A percentile compares a stretch with the other conserved stretches of the same genome.
Evolutionary conservation across 2,888 invertebrate species (phyloP).

Genomic region (Pogonocherus hispidulus): DNA sequence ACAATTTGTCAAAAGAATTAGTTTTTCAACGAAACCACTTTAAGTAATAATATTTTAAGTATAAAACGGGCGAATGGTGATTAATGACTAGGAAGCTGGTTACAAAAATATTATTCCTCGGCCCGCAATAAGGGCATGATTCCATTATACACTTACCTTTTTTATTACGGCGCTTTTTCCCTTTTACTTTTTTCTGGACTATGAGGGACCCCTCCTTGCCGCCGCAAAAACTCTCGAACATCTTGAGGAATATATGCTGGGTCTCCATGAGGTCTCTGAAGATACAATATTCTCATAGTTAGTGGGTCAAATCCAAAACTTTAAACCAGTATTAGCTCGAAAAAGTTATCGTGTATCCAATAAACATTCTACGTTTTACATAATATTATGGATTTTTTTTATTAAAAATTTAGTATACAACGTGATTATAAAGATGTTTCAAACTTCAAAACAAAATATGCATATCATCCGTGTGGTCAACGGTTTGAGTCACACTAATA

Average conservation of each 20-base stretch:
- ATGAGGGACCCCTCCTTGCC: constrained; percentile 76
- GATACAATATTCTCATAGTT: no score
- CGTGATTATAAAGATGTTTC: no score
- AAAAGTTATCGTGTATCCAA: no score
- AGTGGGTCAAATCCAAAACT: no score
- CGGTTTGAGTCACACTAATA: no score
- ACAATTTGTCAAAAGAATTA: constrained; percentile 44
- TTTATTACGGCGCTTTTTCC: constrained; percentile 69
- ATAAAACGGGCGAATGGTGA: constrained; percentile 31
- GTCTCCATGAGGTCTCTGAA: constrained; percentile 91
- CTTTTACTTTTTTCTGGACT: constrained; percentile 75
- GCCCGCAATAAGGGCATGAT: constrained; percentile 21
- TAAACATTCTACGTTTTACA: no score
- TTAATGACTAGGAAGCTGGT: constrained; percentile 23
- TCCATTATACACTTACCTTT: constrained; percentile 61
- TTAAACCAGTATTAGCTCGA: no score
- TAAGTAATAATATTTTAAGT: constrained; percentile 33
- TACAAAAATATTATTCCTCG: constrained; percentile 33
- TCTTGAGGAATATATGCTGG: constrained; percentile 90
- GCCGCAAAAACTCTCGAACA: constrained; percentile 84
- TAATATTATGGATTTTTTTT: no score
- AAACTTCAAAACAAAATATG: no score
- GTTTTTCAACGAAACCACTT: constrained; percentile 27
- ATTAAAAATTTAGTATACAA: no score
- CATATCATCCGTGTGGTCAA: no score